phyloP scores from a whole-genome alignment of 2,113 vertebrate genomes.

The Alligator sinensis region DNA sequence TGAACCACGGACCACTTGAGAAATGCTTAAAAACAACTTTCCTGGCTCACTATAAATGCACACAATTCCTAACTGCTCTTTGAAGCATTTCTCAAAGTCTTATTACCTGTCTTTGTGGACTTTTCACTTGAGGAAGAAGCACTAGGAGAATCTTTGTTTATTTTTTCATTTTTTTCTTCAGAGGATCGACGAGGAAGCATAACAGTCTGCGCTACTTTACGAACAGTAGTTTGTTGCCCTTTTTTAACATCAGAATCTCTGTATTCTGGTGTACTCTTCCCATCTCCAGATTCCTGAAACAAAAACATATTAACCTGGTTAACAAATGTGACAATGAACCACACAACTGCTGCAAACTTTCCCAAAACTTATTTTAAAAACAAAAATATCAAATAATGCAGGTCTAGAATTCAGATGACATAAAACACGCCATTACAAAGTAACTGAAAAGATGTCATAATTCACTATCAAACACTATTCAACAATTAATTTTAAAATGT shows the following conservation, averaged over 20 bases:
- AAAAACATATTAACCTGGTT: neutral
- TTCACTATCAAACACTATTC: neutral
- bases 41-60: neutral
- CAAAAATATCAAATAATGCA: neutral
- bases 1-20: neutral
- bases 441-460: neutral
- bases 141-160: slow-evolving; percentile 73
- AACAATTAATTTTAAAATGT: neutral
- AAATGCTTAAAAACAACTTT: neutral
- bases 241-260: slow-evolving; percentile 81
- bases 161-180: slow-evolving; percentile 84
- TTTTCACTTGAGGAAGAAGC: slow-evolving; percentile 70
- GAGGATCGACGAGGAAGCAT: slow-evolving; percentile 71
- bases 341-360: fast-evolving
- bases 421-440: neutral
- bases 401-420: neutral
- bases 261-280: slow-evolving; percentile 71
- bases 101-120: slow-evolving; percentile 77
- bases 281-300: slow-evolving; percentile 80
- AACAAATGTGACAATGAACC: neutral
- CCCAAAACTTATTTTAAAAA: neutral
- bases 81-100: neutral
- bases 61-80: neutral
- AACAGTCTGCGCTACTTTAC: slow-evolving; percentile 75
- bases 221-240: slow-evolving; percentile 76